Base-by-base conservation (phyloP, 2,888 invertebrate genomes). In the Drosophila subsilvestris region DNA sequence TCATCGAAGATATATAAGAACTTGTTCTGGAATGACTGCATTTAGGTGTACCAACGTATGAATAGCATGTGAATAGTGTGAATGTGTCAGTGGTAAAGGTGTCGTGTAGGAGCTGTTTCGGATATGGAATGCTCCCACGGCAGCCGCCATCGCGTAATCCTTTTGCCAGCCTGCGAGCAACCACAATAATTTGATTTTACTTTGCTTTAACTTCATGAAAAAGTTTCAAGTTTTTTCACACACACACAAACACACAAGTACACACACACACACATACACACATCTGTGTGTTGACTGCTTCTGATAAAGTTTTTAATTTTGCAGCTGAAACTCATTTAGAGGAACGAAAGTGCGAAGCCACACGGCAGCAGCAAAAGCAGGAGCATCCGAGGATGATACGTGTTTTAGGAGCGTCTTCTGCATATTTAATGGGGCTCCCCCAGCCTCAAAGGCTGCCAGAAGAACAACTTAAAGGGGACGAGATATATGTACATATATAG, bases 131-230 rank as follows among this genome's bases (percentile, higher is more conserved):
- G 37, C 37, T 37, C 37, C 61, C 44, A 22, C 56, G 48, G 50
- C 55, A 45, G 42, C 54, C 67, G 63, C 37, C 63, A 62, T 61
- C 78, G 79, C 72, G 81, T 82, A 82, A 82, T 82, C 86, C 83
- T 81, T 86, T 80, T 86, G 78, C 84, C 74, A 75, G 79, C 68
- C 68, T 75, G 75, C 72, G 54, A 71, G 68, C 70, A 86, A 82
- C 87, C 85, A 79, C 85, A 86, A 86, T 87, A 86, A 86, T 86
- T 86, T 86, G 85, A 86, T 86, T 86, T 86, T 87, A 85, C 85
- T 87, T 86, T 86, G 85, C 85, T 85, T 86, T 87, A 86, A 87
- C 85, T 86, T 87, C 87, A 86, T 85, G 79, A 87, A 85, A 84
- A 84, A 86, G 85, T 82, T 87, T 85, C 76, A 79, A 85, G 80